Evolutionary conservation across 2,113 vertebrate species (phyloP).

Genomic region (Falco punctatus): DNA sequence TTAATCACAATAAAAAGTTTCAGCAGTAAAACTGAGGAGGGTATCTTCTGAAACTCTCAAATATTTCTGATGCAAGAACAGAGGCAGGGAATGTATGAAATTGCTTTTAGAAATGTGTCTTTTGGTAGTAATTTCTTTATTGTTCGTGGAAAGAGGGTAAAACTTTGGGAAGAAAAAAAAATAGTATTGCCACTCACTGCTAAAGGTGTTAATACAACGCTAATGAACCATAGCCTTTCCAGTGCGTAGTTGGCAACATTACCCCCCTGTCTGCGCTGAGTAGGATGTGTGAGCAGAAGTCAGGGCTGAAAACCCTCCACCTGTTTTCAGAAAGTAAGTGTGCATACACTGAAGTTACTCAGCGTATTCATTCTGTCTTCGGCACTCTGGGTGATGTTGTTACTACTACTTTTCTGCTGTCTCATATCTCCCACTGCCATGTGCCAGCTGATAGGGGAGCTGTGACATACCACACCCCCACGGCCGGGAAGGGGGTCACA

Average conservation of each 20-base stretch:
- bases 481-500: conserved; percentile 30
- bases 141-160: not conserved
- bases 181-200: not conserved
- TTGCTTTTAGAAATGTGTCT: not conserved
- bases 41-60: not conserved
- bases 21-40: not conserved
- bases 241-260: not conserved
- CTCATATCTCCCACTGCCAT: conserved; percentile 62
- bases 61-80: not conserved
- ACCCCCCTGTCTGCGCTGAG: not conserved
- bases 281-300: not conserved
- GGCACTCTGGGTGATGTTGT: not conserved
- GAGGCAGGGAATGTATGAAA: not conserved
- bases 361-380: not conserved
- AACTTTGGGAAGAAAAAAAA: not conserved
- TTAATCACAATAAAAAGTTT: not conserved
- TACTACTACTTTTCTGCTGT: conserved; percentile 57
- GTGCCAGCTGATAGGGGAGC: conserved; percentile 66
- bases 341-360: conserved; percentile 18
- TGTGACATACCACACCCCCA: conserved; percentile 64
- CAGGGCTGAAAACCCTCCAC: conserved; percentile 7
- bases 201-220: not conserved
- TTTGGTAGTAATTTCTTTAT: not conserved
- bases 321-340: not conserved
- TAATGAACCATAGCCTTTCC: not conserved